Evolutionary conservation across 53 echinoderm and acorn worm species (phyloP).

Genomic region (Arbacia lixula): DNA sequence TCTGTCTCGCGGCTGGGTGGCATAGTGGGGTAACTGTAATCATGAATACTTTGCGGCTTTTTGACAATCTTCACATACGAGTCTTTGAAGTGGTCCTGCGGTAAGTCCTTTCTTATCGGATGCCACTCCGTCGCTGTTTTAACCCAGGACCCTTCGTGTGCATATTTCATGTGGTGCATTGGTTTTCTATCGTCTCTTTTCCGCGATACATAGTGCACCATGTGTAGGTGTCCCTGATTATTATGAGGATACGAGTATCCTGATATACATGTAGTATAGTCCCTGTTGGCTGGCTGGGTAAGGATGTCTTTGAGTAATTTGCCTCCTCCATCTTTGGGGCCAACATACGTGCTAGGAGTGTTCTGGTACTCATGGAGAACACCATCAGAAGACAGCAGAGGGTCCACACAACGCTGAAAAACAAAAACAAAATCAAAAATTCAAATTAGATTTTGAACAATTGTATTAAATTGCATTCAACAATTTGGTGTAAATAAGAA

Average conservation of each 20-base stretch:
- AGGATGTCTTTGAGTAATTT: constrained; percentile 74
- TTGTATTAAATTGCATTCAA: too few relatives aligned
- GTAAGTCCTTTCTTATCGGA: constrained; percentile 52
- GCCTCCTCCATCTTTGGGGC: constrained; percentile 66
- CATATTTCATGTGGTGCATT: constrained; percentile 57
- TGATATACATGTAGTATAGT: constrained; percentile 64
- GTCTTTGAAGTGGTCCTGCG: constrained; percentile 74
- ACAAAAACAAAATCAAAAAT: background rate
- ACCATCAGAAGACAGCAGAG: constrained; percentile 64
- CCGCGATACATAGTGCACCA: constrained; percentile 90
- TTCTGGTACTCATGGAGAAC: constrained; percentile 83
- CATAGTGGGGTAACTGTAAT: constrained; percentile 91
- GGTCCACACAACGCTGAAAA: constrained; percentile 74
- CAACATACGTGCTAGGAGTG: constrained; percentile 65
- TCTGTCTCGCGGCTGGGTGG: constrained; percentile 68
- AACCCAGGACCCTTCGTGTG: constrained; percentile 76
- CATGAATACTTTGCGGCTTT: constrained; percentile 93
- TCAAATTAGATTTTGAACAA: too few relatives aligned
- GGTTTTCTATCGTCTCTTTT: constrained; percentile 50
- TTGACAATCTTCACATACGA: constrained; percentile 96
- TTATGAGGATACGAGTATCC: constrained; percentile 74
- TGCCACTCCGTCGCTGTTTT: constrained; percentile 92
- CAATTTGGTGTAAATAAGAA: too few relatives aligned
- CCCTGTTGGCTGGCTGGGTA: constrained; percentile 73
- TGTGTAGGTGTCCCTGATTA: constrained; percentile 90